Evolutionary conservation across 37 sponge, comb jelly and placozoan genomes (phyloP), one percentile per base, ranked within the genome.

Genomic region (Axinella damicornis): DNA sequence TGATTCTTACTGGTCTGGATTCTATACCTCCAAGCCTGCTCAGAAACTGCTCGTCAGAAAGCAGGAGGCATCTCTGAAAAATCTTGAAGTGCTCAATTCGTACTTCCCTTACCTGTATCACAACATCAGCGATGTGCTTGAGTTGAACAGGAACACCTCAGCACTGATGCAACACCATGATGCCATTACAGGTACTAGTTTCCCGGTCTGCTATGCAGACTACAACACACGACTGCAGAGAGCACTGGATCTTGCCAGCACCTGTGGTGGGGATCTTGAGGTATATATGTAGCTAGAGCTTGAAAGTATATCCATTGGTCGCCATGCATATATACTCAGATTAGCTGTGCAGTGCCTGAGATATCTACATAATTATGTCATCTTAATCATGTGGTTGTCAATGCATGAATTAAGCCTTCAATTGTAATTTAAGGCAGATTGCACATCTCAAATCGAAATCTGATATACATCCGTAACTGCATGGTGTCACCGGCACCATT

Each of bases 131-230:
- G 80, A 87, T 36, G 5, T 22, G 6, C 5, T 69, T 32, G 24
- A 24, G 15, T 35, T 87, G 27, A 25, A n/a, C 28, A 71, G 76
- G 52, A 56, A 59, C 41, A 88, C 89, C 0, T 81, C 83, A 14
- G 82, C 77, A 5, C 32, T 88, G 17, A 36, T 88, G 76, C 77
- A 81, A 59, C 89, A 88, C 64, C 89, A 88, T 53, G 89, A 88
- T 65, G 89, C 89, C 56, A 69, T 88, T 19, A 79, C 89, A 53
- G 89, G 89, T 15, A 88, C 89, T 37, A 69, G 74, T 62, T 88
- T 60, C 53, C 76, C 89, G 24, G 67, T 39, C 32, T 82, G 83
- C 54, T 88, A 82, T 66, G 70, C 82, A 17, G 89, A 88, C 76
- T 88, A 88, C 69, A 74, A 80, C 64, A 55, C 64, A 27, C 56